phyloP scores from a whole-genome alignment of 1,140 invertebrate genomes.

The Campoletis sonorensis region DNA sequence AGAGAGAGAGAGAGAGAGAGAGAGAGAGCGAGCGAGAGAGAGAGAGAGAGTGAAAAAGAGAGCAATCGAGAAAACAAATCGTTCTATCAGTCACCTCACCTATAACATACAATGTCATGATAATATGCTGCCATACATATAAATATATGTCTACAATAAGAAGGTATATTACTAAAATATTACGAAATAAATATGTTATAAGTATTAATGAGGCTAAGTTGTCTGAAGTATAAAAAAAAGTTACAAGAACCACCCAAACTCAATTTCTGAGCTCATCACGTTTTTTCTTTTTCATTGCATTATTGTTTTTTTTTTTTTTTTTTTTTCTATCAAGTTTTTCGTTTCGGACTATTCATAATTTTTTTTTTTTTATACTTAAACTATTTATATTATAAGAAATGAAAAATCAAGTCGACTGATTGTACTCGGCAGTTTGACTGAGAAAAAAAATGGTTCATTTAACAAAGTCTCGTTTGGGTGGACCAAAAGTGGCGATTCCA shows the following conservation, averaged over 20 bases:
- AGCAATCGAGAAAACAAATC: constrained; percentile 57
- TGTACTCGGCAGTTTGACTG: too few relatives aligned
- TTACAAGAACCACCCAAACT: background rate
- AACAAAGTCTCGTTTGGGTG: too few relatives aligned
- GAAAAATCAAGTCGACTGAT: too few relatives aligned
- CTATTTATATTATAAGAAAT: too few relatives aligned
- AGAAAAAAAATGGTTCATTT: too few relatives aligned
- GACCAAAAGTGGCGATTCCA: too few relatives aligned
- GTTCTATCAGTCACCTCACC: constrained; percentile 72
- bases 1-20: constrained; percentile 57
- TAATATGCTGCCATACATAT: constrained; percentile 76
- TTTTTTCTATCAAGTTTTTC: constrained; percentile 10
- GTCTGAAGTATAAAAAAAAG: constrained; percentile 9
- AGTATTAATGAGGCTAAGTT: constrained; percentile 49
- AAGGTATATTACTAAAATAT: constrained; percentile 74
- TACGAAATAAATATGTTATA: constrained; percentile 72
- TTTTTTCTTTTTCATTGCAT: background rate
- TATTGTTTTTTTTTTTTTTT: too few relatives aligned
- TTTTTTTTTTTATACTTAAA: too few relatives aligned
- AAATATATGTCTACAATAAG: constrained; percentile 76
- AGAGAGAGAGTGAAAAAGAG: constrained; percentile 50
- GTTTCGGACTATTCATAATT: too few relatives aligned
- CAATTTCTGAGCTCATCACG: background rate
- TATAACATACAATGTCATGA: constrained; percentile 75
- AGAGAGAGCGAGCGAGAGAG: constrained; percentile 50